Percentiles rank a stretch among this genome's conserved stretches.
Evolutionary conservation across 2,888 invertebrate genomes (phyloP).

Genomic region (Dolichopus griseipennis): DNA sequence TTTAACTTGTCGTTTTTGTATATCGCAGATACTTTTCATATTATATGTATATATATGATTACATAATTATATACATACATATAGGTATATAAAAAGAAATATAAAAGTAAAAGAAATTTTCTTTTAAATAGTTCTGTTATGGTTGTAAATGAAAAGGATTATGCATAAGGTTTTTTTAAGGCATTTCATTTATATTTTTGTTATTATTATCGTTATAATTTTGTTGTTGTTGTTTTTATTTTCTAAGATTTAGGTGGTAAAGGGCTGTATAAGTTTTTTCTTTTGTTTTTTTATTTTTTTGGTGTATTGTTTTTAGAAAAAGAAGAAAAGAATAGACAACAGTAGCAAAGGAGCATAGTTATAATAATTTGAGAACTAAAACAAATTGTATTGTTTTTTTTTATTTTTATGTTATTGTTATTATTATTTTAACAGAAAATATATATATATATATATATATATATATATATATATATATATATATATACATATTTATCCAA

Average conservation of each 20-base stretch:
- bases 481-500: no score
- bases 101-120: not conserved
- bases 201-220: not conserved
- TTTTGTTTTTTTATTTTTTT: no score
- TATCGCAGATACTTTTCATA: not conserved
- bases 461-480: no score
- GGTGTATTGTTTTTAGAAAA: no score
- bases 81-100: not conserved
- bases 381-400: not conserved
- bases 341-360: not conserved
- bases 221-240: not conserved
- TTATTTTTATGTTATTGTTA: not conserved
- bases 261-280: no score
- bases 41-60: no score
- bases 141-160: constrained; percentile 1
- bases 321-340: not conserved
- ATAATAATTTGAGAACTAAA: constrained; percentile 2
- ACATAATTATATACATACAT: not conserved
- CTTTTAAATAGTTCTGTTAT: not conserved
- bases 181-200: not conserved
- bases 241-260: no score
- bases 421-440: not conserved
- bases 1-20: not conserved
- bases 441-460: no score
- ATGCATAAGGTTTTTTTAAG: not conserved